Conservation (phyloP, 2,797 vertebrate genomes). For the Neosilurus mollespiculum region DNA sequence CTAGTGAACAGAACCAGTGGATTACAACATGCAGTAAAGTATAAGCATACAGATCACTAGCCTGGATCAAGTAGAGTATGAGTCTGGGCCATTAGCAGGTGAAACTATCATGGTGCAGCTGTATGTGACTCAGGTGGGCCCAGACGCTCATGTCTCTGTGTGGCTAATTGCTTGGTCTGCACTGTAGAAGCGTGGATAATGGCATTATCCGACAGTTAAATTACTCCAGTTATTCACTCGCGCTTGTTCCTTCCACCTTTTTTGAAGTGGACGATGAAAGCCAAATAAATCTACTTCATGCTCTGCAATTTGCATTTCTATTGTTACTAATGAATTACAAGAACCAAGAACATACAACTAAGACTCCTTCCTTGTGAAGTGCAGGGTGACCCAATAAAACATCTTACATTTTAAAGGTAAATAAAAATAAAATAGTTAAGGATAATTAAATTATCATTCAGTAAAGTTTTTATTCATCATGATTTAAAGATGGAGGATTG, state of each 20-base stretch:
- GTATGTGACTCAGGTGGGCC: slow-evolving; percentile 18
- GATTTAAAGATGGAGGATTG: too few species aligned
- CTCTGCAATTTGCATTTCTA: background rate
- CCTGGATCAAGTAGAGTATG: background rate
- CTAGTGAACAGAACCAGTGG: background rate
- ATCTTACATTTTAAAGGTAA: background rate
- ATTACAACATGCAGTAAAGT: slow-evolving; percentile 1
- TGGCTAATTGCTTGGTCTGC: slow-evolving; percentile 15
- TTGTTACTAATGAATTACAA: background rate
- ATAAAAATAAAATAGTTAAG: too few species aligned
- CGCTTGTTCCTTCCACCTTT: slow-evolving; percentile 5
- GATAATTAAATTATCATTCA: too few species aligned
- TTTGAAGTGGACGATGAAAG: background rate
- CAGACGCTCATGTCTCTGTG: background rate
- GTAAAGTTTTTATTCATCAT: too few species aligned
- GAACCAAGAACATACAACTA: background rate
- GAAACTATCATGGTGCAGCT: background rate
- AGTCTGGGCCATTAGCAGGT: slow-evolving; percentile 1
- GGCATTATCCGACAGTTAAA: background rate
- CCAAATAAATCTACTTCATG: background rate
- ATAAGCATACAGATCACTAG: background rate
- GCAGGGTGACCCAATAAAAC: background rate
- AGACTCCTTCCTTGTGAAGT: background rate
- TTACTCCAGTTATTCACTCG: background rate
- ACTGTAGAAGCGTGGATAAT: slow-evolving; percentile 11